Percentiles rank a stretch among this genome's conserved stretches.
These are phyloP conservation scores for Sternarchorhynchus goeldii DNA, from an alignment of 2,797 vertebrate genomes.

Conservation along the genomic window DNA sequence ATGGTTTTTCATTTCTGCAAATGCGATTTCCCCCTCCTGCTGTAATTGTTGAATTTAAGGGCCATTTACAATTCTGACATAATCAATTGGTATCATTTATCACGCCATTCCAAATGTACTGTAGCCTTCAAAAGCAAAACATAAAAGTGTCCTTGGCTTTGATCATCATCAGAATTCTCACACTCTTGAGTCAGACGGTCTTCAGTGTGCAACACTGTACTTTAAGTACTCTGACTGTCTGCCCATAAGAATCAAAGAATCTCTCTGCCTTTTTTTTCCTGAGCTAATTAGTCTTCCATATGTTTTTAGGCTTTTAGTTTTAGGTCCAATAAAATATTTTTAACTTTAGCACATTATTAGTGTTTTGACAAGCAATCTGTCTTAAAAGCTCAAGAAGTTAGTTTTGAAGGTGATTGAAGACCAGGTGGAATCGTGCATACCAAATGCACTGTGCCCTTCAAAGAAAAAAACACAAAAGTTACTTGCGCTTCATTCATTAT, in stretches of 20 bases:
- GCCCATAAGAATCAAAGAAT: neutral
- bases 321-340: neutral
- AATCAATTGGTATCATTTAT: constrained; percentile 28
- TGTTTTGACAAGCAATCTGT: constrained; percentile 12
- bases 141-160: constrained; percentile 7
- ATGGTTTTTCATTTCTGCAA: constrained; percentile 27
- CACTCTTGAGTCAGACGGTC: constrained; percentile 19
- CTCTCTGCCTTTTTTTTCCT: constrained; percentile 17
- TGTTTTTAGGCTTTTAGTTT: constrained; percentile 23
- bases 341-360: constrained; percentile 15
- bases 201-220: constrained; percentile 18
- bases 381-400: neutral
- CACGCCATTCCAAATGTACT: constrained; percentile 9
- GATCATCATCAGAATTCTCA: constrained; percentile 23
- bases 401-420: constrained; percentile 17
- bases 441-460: no score
- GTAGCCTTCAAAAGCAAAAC: neutral
- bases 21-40: constrained; percentile 6
- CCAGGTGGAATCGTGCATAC: no score
- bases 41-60: constrained; percentile 1
- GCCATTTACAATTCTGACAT: neutral
- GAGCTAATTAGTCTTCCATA: constrained; percentile 35
- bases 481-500: neutral
- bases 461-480: no score
- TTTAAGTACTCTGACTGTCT: constrained; percentile 15